Conservation (phyloP, 2,797 vertebrate genomes). For the Micrastur ruficollis region DNA sequence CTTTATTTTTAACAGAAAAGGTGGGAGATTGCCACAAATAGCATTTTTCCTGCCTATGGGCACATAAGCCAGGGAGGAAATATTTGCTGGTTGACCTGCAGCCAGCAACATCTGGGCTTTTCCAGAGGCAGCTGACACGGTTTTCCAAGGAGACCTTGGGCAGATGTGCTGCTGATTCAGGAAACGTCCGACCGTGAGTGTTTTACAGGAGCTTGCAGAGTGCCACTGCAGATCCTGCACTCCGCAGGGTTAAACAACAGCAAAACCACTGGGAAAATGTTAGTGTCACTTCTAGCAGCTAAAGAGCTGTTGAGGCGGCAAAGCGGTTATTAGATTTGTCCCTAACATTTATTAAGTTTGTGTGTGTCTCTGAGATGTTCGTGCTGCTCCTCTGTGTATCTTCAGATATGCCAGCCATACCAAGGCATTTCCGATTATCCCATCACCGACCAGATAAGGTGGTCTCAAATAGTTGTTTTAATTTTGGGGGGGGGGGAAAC, state of each 20-base stretch:
- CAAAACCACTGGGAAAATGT: background rate
- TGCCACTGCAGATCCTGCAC: background rate
- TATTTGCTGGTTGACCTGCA: background rate
- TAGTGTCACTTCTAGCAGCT: background rate
- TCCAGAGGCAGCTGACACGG: background rate
- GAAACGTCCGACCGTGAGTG: fast-evolving
- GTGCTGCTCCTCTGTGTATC: background rate
- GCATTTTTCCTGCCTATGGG: background rate
- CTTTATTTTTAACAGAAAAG: background rate
- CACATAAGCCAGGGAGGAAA: background rate
- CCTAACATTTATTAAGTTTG: background rate
- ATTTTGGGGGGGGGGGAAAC: background rate
- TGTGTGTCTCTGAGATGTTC: background rate
- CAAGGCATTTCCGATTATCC: background rate
- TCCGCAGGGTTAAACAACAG: background rate
- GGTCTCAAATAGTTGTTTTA: background rate
- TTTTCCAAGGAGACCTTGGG: background rate
- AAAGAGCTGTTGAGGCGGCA: background rate
- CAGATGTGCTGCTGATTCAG: background rate
- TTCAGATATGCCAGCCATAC: background rate
- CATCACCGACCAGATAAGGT: background rate
- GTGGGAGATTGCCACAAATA: background rate
- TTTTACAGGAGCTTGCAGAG: background rate
- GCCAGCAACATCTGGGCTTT: background rate
- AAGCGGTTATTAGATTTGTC: background rate